Evolutionary conservation across 2,797 vertebrate genomes (phyloP).

Genomic region (Zalophus californianus): DNA sequence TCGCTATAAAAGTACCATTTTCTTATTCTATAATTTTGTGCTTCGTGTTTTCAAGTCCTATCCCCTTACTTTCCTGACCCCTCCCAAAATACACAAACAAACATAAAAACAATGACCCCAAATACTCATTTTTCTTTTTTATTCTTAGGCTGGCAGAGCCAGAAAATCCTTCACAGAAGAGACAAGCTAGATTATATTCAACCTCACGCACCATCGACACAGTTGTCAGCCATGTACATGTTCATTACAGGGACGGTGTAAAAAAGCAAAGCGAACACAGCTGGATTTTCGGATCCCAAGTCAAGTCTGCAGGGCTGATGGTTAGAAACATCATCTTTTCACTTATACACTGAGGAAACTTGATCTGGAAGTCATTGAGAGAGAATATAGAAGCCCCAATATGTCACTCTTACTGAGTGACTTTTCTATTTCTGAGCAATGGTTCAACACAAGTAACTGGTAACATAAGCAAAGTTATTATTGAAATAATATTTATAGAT

Average conservation of each 20-base stretch:
- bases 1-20: conserved; percentile 17
- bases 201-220: conserved; percentile 34
- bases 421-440: conserved; percentile 66
- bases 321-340: conserved; percentile 84
- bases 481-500: conserved; percentile 43
- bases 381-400: conserved; percentile 75
- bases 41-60: not conserved
- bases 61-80: not conserved
- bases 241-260: conserved; percentile 39
- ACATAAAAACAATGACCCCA: conserved; percentile 6
- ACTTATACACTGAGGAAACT: conserved; percentile 84
- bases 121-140: conserved; percentile 31
- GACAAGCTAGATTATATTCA: conserved; percentile 58
- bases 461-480: conserved; percentile 44
- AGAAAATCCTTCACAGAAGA: conserved; percentile 72
- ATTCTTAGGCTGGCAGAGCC: not conserved
- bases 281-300: conserved; percentile 82
- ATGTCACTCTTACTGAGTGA: conserved; percentile 54
- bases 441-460: conserved; percentile 22
- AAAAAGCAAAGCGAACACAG: conserved; percentile 76
- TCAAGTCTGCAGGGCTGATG: conserved; percentile 74
- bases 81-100: not conserved
- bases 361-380: conserved; percentile 83
- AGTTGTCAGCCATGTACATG: conserved; percentile 43
- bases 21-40: not conserved